Base-by-base conservation (phyloP, 1,140 invertebrate species). In the Zaprionus kolodkinae region DNA sequence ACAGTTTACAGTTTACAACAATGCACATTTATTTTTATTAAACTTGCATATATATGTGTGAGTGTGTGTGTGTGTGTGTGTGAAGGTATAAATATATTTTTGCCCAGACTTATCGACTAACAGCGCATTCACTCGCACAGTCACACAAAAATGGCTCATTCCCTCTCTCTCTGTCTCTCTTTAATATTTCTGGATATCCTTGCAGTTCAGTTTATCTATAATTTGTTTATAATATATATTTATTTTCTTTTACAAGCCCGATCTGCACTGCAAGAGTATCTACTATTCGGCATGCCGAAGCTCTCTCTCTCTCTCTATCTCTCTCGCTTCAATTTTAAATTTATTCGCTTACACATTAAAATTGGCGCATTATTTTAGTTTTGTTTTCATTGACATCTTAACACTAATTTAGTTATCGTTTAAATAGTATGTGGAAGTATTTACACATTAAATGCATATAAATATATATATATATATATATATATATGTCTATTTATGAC, bases 1-100 rank as follows among this genome's bases (percentile, higher is more conserved):
- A 84, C 78, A 78, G 70, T 76, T 88, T 87, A 87, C 77, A 83
- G 83, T 87, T 87, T 65, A 87, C 83, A 88, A 84, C 85, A 89
- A 88, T 88, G 85, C 85, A 84, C 77, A 81, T 75, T 80, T 75
- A 83, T 74, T 79, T 76, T 45, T 62, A 67, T 78, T 70, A 40
- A 70, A 62, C 21, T 66, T 66, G 61, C 68, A 33, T 70, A 45
- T 71, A 64, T 71, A 67, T 30, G 15, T 50, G 10, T 21, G 45
- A 21, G 17, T 25, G 45, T 50, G 45, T 48, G 45, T 6, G 17
- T 48, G 17, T 50, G n/a, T n/a, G n/a, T n/a, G n/a, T n/a, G n/a
- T n/a, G n/a, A n/a, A 50, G 45, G 17, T 63, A 65, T 75, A 56
- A 56, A 79, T 61, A 54, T 75, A 48, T 38, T 11, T 68, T 27